Percentiles rank a stretch among this genome's conserved stretches.
These are phyloP conservation scores for Keiferia lycopersicella DNA, from an alignment of 2,888 invertebrate genomes.

Conservation along the genomic window DNA sequence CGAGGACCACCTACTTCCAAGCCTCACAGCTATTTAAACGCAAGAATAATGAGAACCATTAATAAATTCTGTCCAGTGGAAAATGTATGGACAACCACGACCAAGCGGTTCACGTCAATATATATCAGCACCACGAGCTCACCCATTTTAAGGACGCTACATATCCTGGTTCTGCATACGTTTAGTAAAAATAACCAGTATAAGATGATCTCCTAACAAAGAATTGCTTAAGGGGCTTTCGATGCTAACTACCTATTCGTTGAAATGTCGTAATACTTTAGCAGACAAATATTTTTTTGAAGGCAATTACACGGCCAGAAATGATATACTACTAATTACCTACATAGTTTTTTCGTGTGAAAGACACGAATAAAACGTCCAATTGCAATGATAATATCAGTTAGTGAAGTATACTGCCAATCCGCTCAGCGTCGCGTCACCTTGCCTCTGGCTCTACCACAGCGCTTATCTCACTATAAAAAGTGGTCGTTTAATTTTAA, in stretches of 20 bases:
- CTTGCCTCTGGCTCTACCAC: conserved; percentile 21
- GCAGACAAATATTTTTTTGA: too few species aligned
- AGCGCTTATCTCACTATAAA: conserved; percentile 13
- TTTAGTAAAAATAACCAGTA: too few species aligned
- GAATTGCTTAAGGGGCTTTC: too few species aligned
- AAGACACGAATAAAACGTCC: conserved; percentile 28
- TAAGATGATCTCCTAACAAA: too few species aligned
- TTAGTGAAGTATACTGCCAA: conserved; percentile 31
- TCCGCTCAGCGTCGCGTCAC: conserved; percentile 37
- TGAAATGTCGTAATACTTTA: too few species aligned
- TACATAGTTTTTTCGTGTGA: too few species aligned
- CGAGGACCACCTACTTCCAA: conserved; percentile 20
- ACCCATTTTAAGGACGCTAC: too few species aligned
- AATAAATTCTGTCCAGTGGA: conserved; percentile 15
- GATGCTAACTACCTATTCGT: too few species aligned
- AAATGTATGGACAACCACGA: conserved; percentile 5
- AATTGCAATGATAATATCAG: conserved; percentile 41
- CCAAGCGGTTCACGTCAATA: conserved; percentile 2
- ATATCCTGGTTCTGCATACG: too few species aligned
- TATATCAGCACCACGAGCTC: too few species aligned
- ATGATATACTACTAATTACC: too few species aligned
- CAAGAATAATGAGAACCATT: conserved; percentile 15
- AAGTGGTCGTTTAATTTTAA: conserved; percentile 8
- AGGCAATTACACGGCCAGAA: too few species aligned
- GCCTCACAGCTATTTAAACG: neutral